Evolutionary conservation across 2,113 vertebrate genomes (phyloP), one percentile per base, ranked within the genome.

Genomic region (Syngnathus scovelli): DNA sequence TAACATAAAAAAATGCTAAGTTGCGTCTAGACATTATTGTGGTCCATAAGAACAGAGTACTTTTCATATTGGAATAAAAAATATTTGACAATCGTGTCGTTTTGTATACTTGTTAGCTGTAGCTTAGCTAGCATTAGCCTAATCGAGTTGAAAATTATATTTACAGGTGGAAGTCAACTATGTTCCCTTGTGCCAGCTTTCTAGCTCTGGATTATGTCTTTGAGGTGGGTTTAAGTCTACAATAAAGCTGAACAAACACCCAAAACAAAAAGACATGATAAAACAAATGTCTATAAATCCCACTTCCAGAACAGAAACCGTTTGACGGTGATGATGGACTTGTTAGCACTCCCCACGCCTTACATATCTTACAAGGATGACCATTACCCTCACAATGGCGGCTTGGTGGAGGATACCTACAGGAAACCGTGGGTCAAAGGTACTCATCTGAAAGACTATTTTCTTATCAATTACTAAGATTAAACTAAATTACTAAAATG

Each of bases 361-460:
- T 81, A 86, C 48, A 38, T 83, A 4, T 27, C 78, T 1, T 73
- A 71, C 23, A 56, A 61, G 54, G 41, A 38, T 58, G 78, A 83
- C 46, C 61, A 66, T 1, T 89, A 85, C 68, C 80, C 83, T 10
- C 86, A 89, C 68, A 68, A 68, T 27, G 88, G 85, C 1, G 67
- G 44, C 13, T 72, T 89, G 21, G 58, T 76, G 23, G 80, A 89
- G 1, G 78, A 41, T 33, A 71, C 82, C 33, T 92, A 89, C 78
- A 83, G 91, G 59, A 82, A 65, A 0, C 90, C 90, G 1, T 92
- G 90, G 91, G 61, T 70, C 66, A 78, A 84, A 86, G 90, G 91
- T 93, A 78, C 0, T 54, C 3, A 9, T 1, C 23, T 4, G 23
- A 7, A 7, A 52, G 49, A 7, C 1, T 9, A 8, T 60, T n/a